Evolutionary conservation across 2,113 vertebrate genomes (phyloP), one percentile per base, ranked within the genome.

Genomic region (Nipponia nippon): DNA sequence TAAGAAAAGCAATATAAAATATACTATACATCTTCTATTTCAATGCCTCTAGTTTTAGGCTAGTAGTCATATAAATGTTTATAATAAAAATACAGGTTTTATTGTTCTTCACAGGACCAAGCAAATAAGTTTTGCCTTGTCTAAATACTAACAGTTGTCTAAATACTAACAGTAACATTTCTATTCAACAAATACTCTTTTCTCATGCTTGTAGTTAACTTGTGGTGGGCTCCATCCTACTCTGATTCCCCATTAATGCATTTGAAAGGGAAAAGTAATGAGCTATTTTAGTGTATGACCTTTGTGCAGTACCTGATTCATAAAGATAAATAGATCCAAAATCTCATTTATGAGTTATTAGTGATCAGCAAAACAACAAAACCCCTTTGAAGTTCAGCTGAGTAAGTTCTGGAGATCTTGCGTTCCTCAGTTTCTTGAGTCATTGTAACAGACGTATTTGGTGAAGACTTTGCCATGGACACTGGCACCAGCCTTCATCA

Each of bases 1-100:
- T 87, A 91, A 76, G 82, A 93, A 96, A 98, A 98, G 97, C 98
- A 98, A 98, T 98, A 98, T 96, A 92, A 56, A 87, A 23, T 96
- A 61, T 93, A 92, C 49, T 97, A 42, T 47, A 76, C 83, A 94
- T 95, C 95, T 93, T 90, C 82, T 97, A 89, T 80, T 91, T 92
- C 73, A 78, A 91, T 76, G 82, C 72, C 91, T 98, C 83, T 95
- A 59, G 85, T 94, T 93, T 92, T 95, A 95, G 42, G 21, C 36
- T 90, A 63, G 36, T 92, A 91, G 87, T 92, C 78, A 89, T 76
- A 95, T 96, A 91, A 80, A 56, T 96, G 75, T 96, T 98, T 97
- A 89, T 97, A 96, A 90, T 49, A 4, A 42, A 84, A 93, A 67
- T 93, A 65, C 67, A 96, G 25, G 10, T 96, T 97, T 97, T 97